Conservation (phyloP, 2,888 invertebrate species). For the Liodrosophila aerea region DNA sequence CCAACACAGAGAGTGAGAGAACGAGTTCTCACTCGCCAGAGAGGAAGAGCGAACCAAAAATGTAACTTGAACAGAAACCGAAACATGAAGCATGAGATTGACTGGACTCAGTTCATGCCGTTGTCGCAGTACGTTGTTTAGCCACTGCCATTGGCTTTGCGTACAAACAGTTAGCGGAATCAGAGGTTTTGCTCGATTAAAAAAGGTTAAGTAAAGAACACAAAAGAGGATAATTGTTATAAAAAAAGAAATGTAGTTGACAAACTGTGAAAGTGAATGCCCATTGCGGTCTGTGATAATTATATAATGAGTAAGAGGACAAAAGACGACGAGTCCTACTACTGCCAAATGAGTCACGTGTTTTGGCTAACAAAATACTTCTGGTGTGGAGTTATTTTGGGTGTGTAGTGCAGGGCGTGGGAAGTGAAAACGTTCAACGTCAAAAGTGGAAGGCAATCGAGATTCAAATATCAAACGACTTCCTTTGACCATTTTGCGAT, state of each 20-base stretch:
- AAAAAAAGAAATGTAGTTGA: slow-evolving; percentile 11
- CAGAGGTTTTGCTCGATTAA: not conserved
- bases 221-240: not conserved
- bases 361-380: slow-evolving; percentile 27
- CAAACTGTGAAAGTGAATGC: slow-evolving; percentile 14
- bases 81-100: slow-evolving; percentile 30
- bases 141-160: slow-evolving; percentile 38
- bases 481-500: slow-evolving; percentile 54
- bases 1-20: slow-evolving; percentile 36
- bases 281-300: slow-evolving; percentile 40
- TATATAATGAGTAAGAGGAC: slow-evolving; percentile 53
- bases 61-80: slow-evolving; percentile 38
- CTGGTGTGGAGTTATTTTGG: slow-evolving; percentile 2
- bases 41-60: slow-evolving; percentile 26
- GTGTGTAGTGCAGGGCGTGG: slow-evolving; percentile 3
- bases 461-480: slow-evolving; percentile 28
- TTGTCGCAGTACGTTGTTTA: slow-evolving; percentile 39
- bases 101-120: slow-evolving; percentile 23
- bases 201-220: slow-evolving; percentile 9
- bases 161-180: too few relatives aligned
- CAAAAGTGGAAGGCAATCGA: slow-evolving; percentile 33
- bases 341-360: slow-evolving; percentile 68
- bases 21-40: too few relatives aligned
- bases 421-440: slow-evolving; percentile 26
- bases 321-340: slow-evolving; percentile 7